Evolutionary conservation across 2,888 invertebrate genomes (phyloP).

Genomic region (Apotomis turbidana): DNA sequence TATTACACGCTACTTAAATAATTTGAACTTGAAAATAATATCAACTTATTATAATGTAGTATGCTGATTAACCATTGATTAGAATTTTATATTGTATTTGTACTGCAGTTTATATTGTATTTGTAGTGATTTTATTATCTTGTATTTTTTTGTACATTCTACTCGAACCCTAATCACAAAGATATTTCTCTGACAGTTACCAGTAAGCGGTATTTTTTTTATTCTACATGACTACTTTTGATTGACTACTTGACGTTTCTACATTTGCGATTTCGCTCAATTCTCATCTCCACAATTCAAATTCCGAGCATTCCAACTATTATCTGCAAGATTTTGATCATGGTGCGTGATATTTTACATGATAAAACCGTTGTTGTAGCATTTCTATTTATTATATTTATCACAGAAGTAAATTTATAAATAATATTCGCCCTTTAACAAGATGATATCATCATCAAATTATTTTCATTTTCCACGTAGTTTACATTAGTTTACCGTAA

Average conservation of each 20-base stretch:
- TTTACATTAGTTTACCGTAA: background rate
- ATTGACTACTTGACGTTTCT: conserved; percentile 22
- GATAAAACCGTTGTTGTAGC: background rate
- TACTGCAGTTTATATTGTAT: too few species aligned
- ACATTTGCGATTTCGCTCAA: conserved; percentile 19
- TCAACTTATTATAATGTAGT: too few species aligned
- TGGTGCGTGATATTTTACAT: conserved; percentile 17
- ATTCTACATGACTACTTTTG: background rate
- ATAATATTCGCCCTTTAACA: background rate
- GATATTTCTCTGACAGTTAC: background rate
- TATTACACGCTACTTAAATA: too few species aligned
- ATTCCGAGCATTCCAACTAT: background rate
- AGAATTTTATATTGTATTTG: too few species aligned
- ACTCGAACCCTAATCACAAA: background rate
- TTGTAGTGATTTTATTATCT: too few species aligned
- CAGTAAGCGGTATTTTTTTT: background rate
- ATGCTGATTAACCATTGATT: too few species aligned
- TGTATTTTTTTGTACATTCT: background rate
- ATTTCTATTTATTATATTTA: background rate
- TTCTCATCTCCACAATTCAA: conserved; percentile 16
- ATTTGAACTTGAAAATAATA: too few species aligned
- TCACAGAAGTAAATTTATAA: background rate
- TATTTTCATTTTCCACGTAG: background rate
- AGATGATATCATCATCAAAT: background rate
- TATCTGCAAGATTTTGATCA: conserved; percentile 7